Evolutionary conservation across 2,113 vertebrate species (phyloP), one percentile per base, ranked within the genome.

Genomic region (Tragelaphus buxtoni): DNA sequence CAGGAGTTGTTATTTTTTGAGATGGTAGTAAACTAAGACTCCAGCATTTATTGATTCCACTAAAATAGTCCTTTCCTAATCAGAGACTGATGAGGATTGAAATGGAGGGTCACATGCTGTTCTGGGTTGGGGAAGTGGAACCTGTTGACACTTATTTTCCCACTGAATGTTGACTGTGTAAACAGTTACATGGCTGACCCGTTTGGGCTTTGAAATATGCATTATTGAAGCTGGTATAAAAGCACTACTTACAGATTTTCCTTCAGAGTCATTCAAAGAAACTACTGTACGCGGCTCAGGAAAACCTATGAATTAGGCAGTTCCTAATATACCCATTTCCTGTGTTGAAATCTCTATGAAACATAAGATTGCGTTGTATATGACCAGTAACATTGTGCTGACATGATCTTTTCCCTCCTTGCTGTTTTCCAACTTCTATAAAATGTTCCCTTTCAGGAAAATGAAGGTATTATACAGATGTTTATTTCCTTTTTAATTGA

Each of bases 401-500:
- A 98, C 95, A 51, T 53, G 97, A 94, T 97, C 87, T 97, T 96
- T 96, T 98, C 94, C 92, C 96, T 94, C 88, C 87, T 98, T 97
- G 79, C 81, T 97, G n/a, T 96, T 98, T 97, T 94, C 97, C 83
- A 74, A 69, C 86, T 92, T 97, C 83, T 95, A n/a, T 49, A 94
- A 98, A 98, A 98, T 96, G 88, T 96, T 98, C 89, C 89, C 95
- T 95, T 98, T 97, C 94, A 96, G 97, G 95, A 98, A 98, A 98
- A 98, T 97, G 88, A 94, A 55, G 12, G 24, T 96, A 93, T 97
- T 97, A 51, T 58, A 96, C 63, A 97, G 95, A 98, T 97, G 94
- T 98, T 99, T 98, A 97, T 99, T 99, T 99, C 98, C 92, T 96
- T 98, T 98, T 98, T 97, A 98, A 97, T 98, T 96, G 94, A 98